Evolutionary conservation across 2,113 vertebrate species (phyloP).

Genomic region (Struthidea cinerea): DNA sequence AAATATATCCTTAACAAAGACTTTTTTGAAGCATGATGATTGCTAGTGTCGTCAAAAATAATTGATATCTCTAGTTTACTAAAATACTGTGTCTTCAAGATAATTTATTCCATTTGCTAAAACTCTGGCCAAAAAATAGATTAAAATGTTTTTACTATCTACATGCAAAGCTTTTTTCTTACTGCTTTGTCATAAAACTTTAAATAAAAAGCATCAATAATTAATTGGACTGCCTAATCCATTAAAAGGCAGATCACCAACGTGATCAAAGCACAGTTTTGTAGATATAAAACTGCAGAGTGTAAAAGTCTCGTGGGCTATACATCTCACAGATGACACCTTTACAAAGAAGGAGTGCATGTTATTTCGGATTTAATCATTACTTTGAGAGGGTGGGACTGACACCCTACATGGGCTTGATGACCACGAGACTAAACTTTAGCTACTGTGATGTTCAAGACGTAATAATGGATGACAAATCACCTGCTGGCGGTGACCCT

Average conservation of each 20-base stretch:
- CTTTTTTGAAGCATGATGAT: neutral
- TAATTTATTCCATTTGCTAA: neutral
- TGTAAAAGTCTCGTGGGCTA: neutral
- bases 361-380: neutral
- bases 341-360: neutral
- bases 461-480: neutral
- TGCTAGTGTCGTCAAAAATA: neutral
- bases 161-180: constrained; percentile 1
- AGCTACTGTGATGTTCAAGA: neutral
- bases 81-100: neutral
- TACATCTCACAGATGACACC: neutral
- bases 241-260: constrained; percentile 29
- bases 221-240: constrained; percentile 47
- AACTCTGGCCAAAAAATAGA: neutral
- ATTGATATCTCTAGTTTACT: neutral
- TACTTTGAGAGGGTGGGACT: neutral
- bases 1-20: neutral
- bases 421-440: neutral
- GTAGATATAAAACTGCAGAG: constrained; percentile 7
- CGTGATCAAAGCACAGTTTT: constrained; percentile 28
- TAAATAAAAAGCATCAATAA: constrained; percentile 54
- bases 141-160: neutral
- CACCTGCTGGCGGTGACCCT: neutral
- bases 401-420: neutral
- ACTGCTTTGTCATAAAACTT: constrained; percentile 49